Conservation (phyloP, 1,140 invertebrate species). For the Pogonomyrmex barbatus region DNA sequence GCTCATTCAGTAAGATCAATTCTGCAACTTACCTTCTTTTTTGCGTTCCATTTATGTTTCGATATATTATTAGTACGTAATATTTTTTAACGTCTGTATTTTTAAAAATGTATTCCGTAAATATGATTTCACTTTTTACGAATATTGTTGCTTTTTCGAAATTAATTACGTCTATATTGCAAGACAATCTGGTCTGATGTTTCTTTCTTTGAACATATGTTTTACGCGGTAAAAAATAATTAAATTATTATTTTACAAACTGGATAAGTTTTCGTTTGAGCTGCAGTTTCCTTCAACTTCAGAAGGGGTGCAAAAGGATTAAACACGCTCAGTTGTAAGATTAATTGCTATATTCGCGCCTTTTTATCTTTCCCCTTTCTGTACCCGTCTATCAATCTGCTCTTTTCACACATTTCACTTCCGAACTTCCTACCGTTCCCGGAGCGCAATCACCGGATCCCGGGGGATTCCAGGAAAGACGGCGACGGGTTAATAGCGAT, state of each 20-base stretch:
- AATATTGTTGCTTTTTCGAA: background rate
- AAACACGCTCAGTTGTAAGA: slow-evolving; percentile 43
- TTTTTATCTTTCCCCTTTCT: slow-evolving; percentile 21
- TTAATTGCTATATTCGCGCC: slow-evolving; percentile 50
- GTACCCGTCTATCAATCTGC: slow-evolving; percentile 53
- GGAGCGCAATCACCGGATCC: slow-evolving; percentile 36
- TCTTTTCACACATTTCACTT: slow-evolving; percentile 58
- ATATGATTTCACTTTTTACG: background rate
- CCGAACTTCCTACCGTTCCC: slow-evolving; percentile 37
- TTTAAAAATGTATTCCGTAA: background rate
- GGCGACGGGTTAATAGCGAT: slow-evolving; percentile 73
- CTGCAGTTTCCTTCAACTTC: background rate
- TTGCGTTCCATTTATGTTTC: background rate
- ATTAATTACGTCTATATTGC: background rate
- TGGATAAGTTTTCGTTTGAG: background rate
- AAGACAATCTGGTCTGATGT: no score
- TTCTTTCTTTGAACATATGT: background rate
- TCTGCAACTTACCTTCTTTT: background rate
- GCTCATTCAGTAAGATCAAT: background rate
- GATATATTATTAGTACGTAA: background rate
- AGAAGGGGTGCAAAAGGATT: background rate
- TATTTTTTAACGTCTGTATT: background rate
- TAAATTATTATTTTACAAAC: background rate
- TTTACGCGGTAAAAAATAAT: background rate
- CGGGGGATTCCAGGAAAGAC: slow-evolving; percentile 24